Conservation (phyloP, 2,888 invertebrate species). For the Chamaedrilus cognettii region DNA sequence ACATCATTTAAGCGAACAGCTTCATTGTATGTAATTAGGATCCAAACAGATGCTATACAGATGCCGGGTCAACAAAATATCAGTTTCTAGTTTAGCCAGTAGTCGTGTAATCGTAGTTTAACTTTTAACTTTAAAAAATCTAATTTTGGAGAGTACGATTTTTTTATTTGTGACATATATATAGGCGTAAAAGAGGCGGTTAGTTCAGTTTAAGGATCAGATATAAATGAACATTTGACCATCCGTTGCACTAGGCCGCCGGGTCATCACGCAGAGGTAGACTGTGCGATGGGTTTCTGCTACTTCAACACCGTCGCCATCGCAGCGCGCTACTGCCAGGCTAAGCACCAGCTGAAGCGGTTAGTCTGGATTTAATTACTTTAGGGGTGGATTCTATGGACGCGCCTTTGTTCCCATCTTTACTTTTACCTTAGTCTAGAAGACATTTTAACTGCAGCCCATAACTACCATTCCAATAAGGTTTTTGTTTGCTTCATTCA, state of each 20-base stretch:
- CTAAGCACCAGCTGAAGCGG: constrained; percentile 67
- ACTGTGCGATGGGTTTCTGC: constrained; percentile 83
- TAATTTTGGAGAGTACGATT: too few relatives aligned
- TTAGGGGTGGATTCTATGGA: too few relatives aligned
- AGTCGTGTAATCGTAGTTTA: too few relatives aligned
- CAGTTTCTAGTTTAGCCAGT: background rate
- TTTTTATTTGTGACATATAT: background rate
- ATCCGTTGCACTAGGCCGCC: constrained; percentile 70
- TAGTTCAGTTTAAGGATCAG: background rate
- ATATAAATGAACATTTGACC: too few relatives aligned
- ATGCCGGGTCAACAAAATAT: too few relatives aligned
- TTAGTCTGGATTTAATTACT: too few relatives aligned
- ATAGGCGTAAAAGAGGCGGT: background rate
- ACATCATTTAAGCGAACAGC: background rate
- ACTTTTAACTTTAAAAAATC: too few relatives aligned
- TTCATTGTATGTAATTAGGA: background rate
- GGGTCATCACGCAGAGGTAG: constrained; percentile 85
- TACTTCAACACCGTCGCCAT: constrained; percentile 81
- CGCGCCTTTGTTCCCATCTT: too few relatives aligned
- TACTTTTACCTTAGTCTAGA: too few relatives aligned
- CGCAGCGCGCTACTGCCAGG: constrained; percentile 75
- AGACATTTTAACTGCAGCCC: too few relatives aligned
- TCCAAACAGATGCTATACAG: background rate
- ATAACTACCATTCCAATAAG: too few relatives aligned
- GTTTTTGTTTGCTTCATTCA: too few relatives aligned